A percentile compares a stretch with the other conserved stretches of the same genome.
phyloP scores from a whole-genome alignment of 2,113 vertebrate genomes.

The Gallinago paraguaiae region DNA sequence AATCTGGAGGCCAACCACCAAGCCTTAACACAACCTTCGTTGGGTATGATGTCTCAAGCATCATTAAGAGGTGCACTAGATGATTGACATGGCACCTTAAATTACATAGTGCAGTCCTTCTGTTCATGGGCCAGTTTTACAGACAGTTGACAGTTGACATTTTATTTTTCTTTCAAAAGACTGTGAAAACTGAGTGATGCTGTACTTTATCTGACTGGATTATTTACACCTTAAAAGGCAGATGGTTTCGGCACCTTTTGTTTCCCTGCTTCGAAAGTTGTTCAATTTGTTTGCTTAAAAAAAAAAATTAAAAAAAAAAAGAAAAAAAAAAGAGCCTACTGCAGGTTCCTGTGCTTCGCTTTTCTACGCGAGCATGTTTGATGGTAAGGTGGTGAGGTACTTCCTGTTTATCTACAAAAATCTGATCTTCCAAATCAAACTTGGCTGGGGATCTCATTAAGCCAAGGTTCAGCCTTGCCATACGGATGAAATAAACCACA shows the following conservation, averaged over 20 bases:
- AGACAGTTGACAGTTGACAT: too few species aligned
- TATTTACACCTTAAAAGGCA: neutral
- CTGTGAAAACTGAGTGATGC: neutral
- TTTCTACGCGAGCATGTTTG: neutral
- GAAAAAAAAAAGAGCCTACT: neutral
- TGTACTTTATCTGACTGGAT: neutral
- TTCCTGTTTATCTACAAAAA: constrained; percentile 23
- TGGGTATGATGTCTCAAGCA: neutral
- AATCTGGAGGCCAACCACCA: neutral
- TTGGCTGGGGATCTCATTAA: neutral
- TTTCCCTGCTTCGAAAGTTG: neutral
- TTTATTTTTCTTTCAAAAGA: neutral
- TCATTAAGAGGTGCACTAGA: neutral
- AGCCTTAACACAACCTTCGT: rapidly evolving
- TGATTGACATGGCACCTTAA: neutral
- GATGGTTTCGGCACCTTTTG: neutral
- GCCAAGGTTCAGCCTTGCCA: neutral
- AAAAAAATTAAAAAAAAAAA: neutral
- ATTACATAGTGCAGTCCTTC: neutral
- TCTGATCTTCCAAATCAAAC: neutral
- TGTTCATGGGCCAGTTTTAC: neutral
- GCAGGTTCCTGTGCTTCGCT: neutral
- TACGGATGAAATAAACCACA: neutral
- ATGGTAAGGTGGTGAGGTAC: neutral
- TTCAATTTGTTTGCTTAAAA: neutral